Evolutionary conservation across 2,797 vertebrate species (phyloP).

Genomic region (Aphelocoma californica): DNA sequence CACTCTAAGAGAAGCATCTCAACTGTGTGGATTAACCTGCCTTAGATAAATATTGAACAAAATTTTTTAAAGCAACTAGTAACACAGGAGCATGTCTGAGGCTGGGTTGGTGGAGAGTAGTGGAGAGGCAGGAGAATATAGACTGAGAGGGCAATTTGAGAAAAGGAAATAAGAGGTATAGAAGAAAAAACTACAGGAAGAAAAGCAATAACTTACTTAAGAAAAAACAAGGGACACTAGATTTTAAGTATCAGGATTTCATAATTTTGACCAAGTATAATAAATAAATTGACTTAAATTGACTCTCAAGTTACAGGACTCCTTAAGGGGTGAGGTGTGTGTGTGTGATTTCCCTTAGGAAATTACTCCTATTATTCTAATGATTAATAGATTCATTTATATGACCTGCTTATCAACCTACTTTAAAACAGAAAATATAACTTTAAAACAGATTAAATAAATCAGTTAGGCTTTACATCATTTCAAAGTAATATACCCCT

Average conservation of each 20-base stretch:
- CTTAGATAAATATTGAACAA: background rate
- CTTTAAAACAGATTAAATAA: background rate
- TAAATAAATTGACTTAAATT: background rate
- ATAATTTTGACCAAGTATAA: background rate
- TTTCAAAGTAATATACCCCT: background rate
- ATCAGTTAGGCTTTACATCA: background rate
- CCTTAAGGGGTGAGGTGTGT: accelerated
- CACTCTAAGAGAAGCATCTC: background rate
- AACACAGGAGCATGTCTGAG: background rate
- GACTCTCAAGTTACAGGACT: background rate
- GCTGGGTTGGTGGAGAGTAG: accelerated
- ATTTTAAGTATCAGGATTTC: background rate
- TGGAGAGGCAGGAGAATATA: background rate
- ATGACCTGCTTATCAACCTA: background rate
- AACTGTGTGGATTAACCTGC: background rate
- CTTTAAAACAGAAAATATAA: background rate
- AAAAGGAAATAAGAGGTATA: background rate
- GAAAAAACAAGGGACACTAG: background rate
- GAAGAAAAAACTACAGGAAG: background rate
- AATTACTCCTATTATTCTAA: background rate
- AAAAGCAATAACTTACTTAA: background rate
- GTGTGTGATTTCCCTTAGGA: background rate
- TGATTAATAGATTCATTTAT: background rate
- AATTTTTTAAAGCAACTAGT: background rate
- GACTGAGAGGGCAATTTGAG: background rate